Percentiles rank a stretch among this genome's conserved stretches.
These are phyloP conservation scores for Hippocampus abdominalis DNA, from an alignment of 2,113 vertebrate species.

Conservation along the genomic window DNA sequence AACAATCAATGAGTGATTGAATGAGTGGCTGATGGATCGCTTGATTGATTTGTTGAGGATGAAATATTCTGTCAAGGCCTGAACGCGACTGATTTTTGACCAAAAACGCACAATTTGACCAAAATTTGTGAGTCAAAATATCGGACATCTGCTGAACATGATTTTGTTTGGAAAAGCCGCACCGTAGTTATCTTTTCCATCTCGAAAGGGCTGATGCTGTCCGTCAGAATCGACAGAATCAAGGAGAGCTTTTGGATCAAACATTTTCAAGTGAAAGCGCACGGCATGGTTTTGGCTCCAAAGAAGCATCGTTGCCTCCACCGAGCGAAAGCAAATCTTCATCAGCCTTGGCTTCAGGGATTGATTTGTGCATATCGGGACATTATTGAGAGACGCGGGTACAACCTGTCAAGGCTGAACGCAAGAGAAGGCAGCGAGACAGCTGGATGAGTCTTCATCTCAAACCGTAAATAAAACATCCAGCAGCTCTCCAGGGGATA, in stretches of 20 bases:
- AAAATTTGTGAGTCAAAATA: slow-evolving; percentile 29
- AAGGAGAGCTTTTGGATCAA: slow-evolving; percentile 63
- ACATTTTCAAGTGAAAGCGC: slow-evolving; percentile 61
- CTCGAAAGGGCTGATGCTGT: slow-evolving; percentile 50
- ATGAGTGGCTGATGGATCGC: too few relatives aligned
- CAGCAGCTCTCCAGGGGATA: slow-evolving; percentile 53
- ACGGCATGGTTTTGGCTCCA: slow-evolving; percentile 48
- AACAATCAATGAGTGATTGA: too few relatives aligned
- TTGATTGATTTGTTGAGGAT: slow-evolving; percentile 24
- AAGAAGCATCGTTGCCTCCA: slow-evolving; percentile 42
- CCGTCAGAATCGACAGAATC: slow-evolving; percentile 55
- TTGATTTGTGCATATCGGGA: background rate
- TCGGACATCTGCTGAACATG: slow-evolving; percentile 16
- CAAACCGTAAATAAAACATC: slow-evolving; percentile 60
- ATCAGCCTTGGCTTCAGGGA: background rate
- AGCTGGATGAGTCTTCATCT: slow-evolving; percentile 50
- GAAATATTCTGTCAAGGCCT: slow-evolving; percentile 13
- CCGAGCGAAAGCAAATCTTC: background rate
- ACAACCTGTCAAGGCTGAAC: slow-evolving; percentile 42
- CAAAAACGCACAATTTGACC: too few relatives aligned
- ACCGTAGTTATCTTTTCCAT: slow-evolving; percentile 51
- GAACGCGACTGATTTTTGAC: slow-evolving; percentile 1
- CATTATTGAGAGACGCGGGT: too few relatives aligned
- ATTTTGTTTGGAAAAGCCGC: slow-evolving; percentile 47
- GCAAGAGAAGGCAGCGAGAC: slow-evolving; percentile 33